A percentile compares a stretch with the other conserved stretches of the same genome.
These are phyloP conservation scores for Epinephelus lanceolatus DNA, from an alignment of 2,113 vertebrate genomes.

Conservation along the genomic window DNA sequence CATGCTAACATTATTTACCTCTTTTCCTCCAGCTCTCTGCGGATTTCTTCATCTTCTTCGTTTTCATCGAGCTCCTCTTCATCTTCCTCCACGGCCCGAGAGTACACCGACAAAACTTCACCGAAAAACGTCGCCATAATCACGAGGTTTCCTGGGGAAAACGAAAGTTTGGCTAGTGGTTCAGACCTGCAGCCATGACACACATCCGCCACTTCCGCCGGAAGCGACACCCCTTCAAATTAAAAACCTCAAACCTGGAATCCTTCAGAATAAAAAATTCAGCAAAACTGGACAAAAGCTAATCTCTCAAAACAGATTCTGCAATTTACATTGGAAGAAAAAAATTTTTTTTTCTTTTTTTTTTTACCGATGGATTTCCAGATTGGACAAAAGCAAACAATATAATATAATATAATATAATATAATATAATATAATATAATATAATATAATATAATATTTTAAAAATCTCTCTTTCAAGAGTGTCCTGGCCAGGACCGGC, in stretches of 20 bases:
- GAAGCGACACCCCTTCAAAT: slow-evolving; percentile 14
- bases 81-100: slow-evolving; percentile 85
- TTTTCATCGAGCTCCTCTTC: slow-evolving; percentile 79
- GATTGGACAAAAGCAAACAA: too few relatives aligned
- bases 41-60: slow-evolving; percentile 84
- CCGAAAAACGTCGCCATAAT: slow-evolving; percentile 87
- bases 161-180: slow-evolving; percentile 36
- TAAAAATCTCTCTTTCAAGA: too few relatives aligned
- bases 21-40: slow-evolving; percentile 79
- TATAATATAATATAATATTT: too few relatives aligned
- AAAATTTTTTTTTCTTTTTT: too few relatives aligned
- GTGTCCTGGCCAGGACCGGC: too few relatives aligned
- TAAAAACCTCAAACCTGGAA: not conserved
- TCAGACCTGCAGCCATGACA: not conserved
- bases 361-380: too few relatives aligned
- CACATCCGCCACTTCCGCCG: slow-evolving; percentile 27
- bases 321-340: too few relatives aligned
- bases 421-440: too few relatives aligned
- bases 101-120: slow-evolving; percentile 83
- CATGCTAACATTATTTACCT: slow-evolving; percentile 53
- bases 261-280: slow-evolving; percentile 35
- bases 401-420: too few relatives aligned
- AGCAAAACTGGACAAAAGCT: too few relatives aligned
- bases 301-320: too few relatives aligned
- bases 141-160: not conserved